These are phyloP conservation scores for Lepidothrix coronata DNA, from an alignment of 2,113 vertebrate species.

Conservation along the genomic window DNA sequence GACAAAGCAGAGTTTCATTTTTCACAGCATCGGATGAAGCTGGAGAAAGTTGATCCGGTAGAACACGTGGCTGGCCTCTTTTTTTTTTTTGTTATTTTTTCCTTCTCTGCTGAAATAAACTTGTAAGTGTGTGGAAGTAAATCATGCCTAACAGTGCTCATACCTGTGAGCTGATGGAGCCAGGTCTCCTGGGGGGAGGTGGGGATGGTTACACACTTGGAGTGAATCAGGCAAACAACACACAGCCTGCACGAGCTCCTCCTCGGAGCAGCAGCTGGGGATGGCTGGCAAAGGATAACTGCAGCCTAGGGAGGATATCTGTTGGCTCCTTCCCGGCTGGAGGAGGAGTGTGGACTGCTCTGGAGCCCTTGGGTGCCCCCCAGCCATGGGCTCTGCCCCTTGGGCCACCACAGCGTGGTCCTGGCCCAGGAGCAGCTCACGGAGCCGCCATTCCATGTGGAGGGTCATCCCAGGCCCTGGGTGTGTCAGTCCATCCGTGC, in stretches of 20 bases:
- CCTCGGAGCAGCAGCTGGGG: background rate
- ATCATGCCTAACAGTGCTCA: background rate
- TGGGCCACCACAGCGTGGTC: background rate
- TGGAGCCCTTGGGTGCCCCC: background rate
- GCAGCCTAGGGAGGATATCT: background rate
- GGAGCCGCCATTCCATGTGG: background rate
- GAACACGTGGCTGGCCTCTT: background rate
- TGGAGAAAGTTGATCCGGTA: background rate
- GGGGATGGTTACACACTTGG: accelerated
- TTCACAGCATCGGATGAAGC: background rate
- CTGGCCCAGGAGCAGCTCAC: accelerated
- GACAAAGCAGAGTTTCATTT: background rate
- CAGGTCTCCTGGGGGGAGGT: background rate
- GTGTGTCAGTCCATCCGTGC: accelerated
- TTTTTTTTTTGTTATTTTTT: too few relatives aligned
- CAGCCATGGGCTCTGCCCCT: background rate
- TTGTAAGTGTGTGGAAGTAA: background rate
- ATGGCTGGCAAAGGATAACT: background rate
- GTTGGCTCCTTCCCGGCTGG: background rate
- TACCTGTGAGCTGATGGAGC: background rate
- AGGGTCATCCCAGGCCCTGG: background rate
- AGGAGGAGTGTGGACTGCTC: background rate
- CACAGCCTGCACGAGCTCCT: background rate
- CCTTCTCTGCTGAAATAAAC: background rate
- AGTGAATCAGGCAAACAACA: background rate